Evolutionary conservation across 2,113 vertebrate genomes (phyloP).

Genomic region (Cyphomyrus discorhynchus): DNA sequence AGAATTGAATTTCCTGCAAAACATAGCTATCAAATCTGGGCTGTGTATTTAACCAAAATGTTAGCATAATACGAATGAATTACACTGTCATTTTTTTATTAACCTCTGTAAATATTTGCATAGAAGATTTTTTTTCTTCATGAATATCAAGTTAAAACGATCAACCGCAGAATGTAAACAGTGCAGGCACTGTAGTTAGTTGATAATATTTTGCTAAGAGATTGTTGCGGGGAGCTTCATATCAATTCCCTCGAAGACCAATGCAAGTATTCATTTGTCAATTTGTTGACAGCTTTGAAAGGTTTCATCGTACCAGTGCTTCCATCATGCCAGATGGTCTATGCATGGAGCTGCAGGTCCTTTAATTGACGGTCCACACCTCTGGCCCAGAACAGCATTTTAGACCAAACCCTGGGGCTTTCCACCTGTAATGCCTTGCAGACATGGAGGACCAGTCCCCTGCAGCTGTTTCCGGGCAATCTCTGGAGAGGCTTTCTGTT

Average conservation of each 20-base stretch:
- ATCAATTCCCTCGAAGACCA: slow-evolving; percentile 11
- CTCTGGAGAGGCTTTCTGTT: not conserved
- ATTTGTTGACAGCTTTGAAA: slow-evolving; percentile 7
- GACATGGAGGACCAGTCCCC: not conserved
- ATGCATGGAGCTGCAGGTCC: slow-evolving; percentile 15
- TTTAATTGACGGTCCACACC: slow-evolving; percentile 21
- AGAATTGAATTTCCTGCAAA: not conserved
- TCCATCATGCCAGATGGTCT: slow-evolving; percentile 30
- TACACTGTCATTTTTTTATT: not conserved
- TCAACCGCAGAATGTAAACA: not conserved
- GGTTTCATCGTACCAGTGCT: slow-evolving; percentile 16
- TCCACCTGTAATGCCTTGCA: not conserved
- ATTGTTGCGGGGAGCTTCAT: not conserved
- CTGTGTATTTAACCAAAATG: not conserved
- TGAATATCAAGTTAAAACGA: not conserved
- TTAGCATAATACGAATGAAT: not conserved
- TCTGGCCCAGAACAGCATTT: not conserved
- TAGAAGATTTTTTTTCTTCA: not conserved
- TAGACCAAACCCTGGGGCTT: not conserved
- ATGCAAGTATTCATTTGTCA: slow-evolving; percentile 14
- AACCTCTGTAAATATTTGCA: not conserved
- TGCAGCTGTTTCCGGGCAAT: not conserved
- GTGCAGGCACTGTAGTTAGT: not conserved
- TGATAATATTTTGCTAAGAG: not conserved
- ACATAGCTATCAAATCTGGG: not conserved